Evolutionary conservation across 2,888 invertebrate species (phyloP).

Genomic region (Eupithecia inturbata): DNA sequence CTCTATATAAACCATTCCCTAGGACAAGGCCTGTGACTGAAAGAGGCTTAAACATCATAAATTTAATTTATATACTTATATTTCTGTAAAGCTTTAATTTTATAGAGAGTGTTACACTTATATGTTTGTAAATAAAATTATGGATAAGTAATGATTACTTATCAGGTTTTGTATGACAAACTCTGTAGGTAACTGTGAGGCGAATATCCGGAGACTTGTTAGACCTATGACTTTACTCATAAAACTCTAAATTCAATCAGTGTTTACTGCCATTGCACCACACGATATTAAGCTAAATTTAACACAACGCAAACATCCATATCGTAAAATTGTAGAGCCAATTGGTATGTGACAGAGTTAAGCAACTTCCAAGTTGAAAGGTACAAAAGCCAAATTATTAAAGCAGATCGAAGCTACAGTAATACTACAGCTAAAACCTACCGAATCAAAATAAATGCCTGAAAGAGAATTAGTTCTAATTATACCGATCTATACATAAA

Average conservation of each 20-base stretch:
- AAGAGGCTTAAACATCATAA: background rate
- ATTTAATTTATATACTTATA: background rate
- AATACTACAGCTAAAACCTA: no score
- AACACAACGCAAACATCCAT: constrained; percentile 47
- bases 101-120: background rate
- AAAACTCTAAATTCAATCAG: constrained; percentile 64
- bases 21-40: background rate
- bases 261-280: constrained; percentile 58
- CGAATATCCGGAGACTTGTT: background rate
- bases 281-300: constrained; percentile 52
- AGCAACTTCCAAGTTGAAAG: constrained; percentile 5
- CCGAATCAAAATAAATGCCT: background rate
- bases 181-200: background rate
- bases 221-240: constrained; percentile 46
- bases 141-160: background rate
- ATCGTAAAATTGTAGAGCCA: constrained; percentile 8
- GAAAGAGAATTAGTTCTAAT: background rate
- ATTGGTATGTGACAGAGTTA: constrained; percentile 19
- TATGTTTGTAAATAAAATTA: background rate
- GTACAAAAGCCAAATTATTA: background rate
- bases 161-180: background rate
- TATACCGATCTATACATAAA: background rate
- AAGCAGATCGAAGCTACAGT: background rate
- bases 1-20: background rate
- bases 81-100: background rate